A percentile compares a stretch with the other conserved stretches of the same genome.
These are phyloP conservation scores for Dendroctonus valens DNA, from an alignment of 1,140 invertebrate genomes.

Conservation along the genomic window DNA sequence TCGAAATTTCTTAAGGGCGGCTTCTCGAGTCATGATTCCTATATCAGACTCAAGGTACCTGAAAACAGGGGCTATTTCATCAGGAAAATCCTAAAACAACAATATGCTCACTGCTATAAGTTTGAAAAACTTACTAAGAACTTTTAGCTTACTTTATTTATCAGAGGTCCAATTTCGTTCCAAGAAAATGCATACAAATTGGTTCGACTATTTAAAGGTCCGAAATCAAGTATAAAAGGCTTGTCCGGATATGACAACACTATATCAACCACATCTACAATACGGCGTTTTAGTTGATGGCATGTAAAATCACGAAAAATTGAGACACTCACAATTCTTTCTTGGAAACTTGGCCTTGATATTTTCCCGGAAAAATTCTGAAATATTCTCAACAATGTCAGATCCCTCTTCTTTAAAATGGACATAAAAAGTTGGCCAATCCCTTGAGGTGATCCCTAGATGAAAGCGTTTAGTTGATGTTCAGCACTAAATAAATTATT, in stretches of 20 bases:
- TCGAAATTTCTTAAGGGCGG: conserved; percentile 31
- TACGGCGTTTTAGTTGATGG: conserved; percentile 7
- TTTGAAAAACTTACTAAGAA: conserved; percentile 6
- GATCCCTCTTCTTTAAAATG: conserved; percentile 46
- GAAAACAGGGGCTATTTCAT: conserved; percentile 46
- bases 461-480: background rate
- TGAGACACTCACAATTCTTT: conserved; percentile 38
- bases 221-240: conserved; percentile 44
- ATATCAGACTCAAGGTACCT: conserved; percentile 46
- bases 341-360: conserved; percentile 40
- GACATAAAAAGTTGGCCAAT: conserved; percentile 48
- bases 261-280: conserved; percentile 46
- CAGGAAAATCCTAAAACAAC: conserved; percentile 36
- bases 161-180: conserved; percentile 44
- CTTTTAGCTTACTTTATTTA: conserved; percentile 38
- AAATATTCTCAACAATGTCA: conserved; percentile 42
- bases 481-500: background rate
- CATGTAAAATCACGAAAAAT: background rate
- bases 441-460: conserved; percentile 44
- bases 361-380: conserved; percentile 42
- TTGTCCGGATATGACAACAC: conserved; percentile 41
- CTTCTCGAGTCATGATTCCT: conserved; percentile 41
- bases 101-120: conserved; percentile 8
- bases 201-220: conserved; percentile 44
- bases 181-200: conserved; percentile 47